Base-by-base conservation (phyloP, 2,888 invertebrate genomes). In the Stomorhina lunata region DNA sequence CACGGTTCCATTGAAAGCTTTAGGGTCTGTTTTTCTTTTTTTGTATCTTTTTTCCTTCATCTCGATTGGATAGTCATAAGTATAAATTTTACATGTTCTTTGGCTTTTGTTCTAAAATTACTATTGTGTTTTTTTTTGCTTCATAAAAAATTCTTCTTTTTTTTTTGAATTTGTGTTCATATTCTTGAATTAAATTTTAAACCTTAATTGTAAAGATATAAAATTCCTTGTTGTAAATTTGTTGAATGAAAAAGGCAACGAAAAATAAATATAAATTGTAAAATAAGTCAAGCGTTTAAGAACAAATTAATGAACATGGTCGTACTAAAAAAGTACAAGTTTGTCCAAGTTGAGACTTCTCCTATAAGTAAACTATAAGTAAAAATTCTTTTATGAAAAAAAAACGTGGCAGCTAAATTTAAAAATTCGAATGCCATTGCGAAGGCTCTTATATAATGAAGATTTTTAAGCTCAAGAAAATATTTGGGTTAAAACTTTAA, bases 201-300 rank as follows among this genome's bases (percentile, higher is more conserved):
- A 71, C 69, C 69, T 71, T 55, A 75, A 66, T 66, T 43, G 75
- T 45, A 20, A 55, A 75, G 45, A 65, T 12, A 55, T 40, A 55
- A 65, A 25, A 12, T 4, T 53, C 25, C 50, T 25, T 12, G 9
- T 75, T 57, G 75, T 59, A 66, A 55, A 65, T 43, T 73, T 63
- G 37, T 29, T 43, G 61, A 61, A 10, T 20, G 40, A 68, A 40
- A 68, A 17, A 15, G 15, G n/a, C n/a, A n/a, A n/a, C 17, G 43
- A 25, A 63, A 45, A 20, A 66, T 25, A 17, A n/a, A n/a, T n/a
- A n/a, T n/a, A 59, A 72, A 50, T 40, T 66, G 79, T 80, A 80
- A 80, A 80, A 73, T 73, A 72, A 80, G 72, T 80, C 79, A 80
- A 50, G 79, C 79, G 53, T 66, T 73, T 59, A 73, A 66, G 50